Base-by-base conservation (phyloP, 2,888 invertebrate genomes). In the Cynaeus angustus region DNA sequence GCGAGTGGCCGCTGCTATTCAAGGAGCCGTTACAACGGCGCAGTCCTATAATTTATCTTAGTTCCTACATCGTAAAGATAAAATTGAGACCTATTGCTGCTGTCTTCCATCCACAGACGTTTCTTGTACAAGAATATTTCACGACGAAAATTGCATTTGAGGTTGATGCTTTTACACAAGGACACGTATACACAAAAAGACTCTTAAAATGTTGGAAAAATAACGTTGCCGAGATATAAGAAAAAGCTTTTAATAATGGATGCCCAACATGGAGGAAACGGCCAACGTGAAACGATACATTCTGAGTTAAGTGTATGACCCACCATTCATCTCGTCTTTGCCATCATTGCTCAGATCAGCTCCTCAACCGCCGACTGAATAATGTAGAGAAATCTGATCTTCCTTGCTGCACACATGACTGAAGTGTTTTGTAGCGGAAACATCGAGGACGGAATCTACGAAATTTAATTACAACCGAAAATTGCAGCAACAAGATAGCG, bases 191-290 rank as follows among this genome's bases (percentile, higher is more conserved):
- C 65, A 65, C 53, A 65, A 65, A 45, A 65, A 53, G 65, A 65
- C 53, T 65, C 55, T 65, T 64, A 64, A 64, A 64, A 59, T 33
- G 46, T 14, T 50, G 33, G 50, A 62, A n/a, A n/a, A n/a, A n/a
- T n/a, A n/a, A n/a, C n/a, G n/a, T n/a, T 13, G 46, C 38, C 16
- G 38, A 21, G 62, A 64, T 58, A 43, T 37, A 64, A 52, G 62
- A 52, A 45, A 52, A 55, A 65, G 53, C 55, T 65, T 66, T 56
- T 66, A 66, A 66, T 66, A 66, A 66, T 66, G 56, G 56, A 66
- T 66, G 66, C 21, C 46, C 58, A 26, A 45, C 52, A 13, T 58
- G 41, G 21, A 41, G 16, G 52, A 50, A 41, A 64, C 52, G 52
- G 38, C 46, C 50, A 41, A 30, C 65, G 65, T 43, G 28, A 16